Evolutionary conservation across 2,888 invertebrate species (phyloP).

Genomic region (Teleogryllus oceanicus): DNA sequence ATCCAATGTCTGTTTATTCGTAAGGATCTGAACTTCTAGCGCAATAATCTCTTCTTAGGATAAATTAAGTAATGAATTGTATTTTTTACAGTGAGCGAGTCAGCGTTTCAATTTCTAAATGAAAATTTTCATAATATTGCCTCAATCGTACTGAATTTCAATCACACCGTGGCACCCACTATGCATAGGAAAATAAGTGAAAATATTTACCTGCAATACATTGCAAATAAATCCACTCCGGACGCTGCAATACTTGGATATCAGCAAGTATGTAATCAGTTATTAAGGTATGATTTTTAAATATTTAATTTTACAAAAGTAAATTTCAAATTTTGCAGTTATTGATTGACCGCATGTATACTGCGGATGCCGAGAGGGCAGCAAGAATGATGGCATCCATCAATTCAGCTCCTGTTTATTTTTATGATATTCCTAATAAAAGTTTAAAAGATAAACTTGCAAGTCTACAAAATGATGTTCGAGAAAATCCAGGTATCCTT

Average conservation of each 20-base stretch:
- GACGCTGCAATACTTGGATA: slow-evolving; percentile 49
- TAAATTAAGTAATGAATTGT: too few species aligned
- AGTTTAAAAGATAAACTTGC: slow-evolving; percentile 43
- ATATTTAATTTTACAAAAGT: too few species aligned
- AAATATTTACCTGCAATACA: slow-evolving; percentile 56
- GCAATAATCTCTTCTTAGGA: too few species aligned
- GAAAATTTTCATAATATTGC: slow-evolving; percentile 54
- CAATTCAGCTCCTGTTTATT: slow-evolving; percentile 59
- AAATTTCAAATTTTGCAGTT: slow-evolving; percentile 47
- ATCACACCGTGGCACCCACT: slow-evolving; percentile 54
- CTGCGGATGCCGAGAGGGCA: slow-evolving; percentile 57
- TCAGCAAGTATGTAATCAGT: slow-evolving; percentile 24
- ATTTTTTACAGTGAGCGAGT: too few species aligned
- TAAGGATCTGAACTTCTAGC: too few species aligned
- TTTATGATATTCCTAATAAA: slow-evolving; percentile 62
- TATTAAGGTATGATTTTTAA: too few species aligned
- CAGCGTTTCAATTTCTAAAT: too few species aligned
- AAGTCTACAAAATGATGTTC: too few species aligned
- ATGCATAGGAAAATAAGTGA: slow-evolving; percentile 51
- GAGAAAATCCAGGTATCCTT: too few species aligned
- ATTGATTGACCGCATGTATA: slow-evolving; percentile 63
- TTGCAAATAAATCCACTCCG: slow-evolving; percentile 53
- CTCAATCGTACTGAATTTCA: slow-evolving; percentile 60
- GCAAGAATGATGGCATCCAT: slow-evolving; percentile 57
- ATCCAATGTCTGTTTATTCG: too few species aligned